Conservation (phyloP, 2,113 vertebrate species). For the Ptychochromis oligacanthus region DNA sequence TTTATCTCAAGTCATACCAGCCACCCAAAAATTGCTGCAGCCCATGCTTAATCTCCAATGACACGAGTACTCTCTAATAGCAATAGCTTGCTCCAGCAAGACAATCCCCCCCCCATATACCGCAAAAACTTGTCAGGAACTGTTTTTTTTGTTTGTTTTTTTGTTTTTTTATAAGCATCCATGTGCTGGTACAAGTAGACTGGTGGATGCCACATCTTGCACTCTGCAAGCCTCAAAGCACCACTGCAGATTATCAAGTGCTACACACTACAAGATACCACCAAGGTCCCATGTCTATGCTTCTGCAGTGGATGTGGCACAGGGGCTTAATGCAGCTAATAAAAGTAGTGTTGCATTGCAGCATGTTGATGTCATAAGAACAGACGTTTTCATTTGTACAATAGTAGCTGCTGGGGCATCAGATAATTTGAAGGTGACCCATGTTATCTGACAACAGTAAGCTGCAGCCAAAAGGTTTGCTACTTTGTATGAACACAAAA, state of each 20-base stretch:
- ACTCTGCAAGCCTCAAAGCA: not conserved
- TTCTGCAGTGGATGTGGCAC: not conserved
- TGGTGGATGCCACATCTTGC: no score
- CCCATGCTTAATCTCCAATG: not conserved
- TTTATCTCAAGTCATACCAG: not conserved
- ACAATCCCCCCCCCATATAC: not conserved
- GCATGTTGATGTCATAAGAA: not conserved
- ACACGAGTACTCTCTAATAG: no score
- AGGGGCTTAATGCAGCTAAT: not conserved
- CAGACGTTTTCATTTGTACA: not conserved
- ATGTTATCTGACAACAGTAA: constrained; percentile 21
- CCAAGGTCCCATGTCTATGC: not conserved
- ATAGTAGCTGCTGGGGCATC: not conserved
- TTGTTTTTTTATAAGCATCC: not conserved
- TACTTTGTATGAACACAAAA: constrained; percentile 54
- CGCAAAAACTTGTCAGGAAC: not conserved
- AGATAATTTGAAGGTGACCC: constrained; percentile 25
- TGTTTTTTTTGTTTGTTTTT: no score
- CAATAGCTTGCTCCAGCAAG: not conserved
- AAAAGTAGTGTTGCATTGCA: not conserved
- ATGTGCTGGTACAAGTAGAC: no score
- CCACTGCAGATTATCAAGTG: not conserved
- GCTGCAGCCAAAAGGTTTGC: constrained; percentile 32
- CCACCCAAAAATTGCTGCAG: not conserved
- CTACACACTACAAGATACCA: not conserved